Conservation (phyloP, 2,888 invertebrate species). For the Volucella inanis region DNA sequence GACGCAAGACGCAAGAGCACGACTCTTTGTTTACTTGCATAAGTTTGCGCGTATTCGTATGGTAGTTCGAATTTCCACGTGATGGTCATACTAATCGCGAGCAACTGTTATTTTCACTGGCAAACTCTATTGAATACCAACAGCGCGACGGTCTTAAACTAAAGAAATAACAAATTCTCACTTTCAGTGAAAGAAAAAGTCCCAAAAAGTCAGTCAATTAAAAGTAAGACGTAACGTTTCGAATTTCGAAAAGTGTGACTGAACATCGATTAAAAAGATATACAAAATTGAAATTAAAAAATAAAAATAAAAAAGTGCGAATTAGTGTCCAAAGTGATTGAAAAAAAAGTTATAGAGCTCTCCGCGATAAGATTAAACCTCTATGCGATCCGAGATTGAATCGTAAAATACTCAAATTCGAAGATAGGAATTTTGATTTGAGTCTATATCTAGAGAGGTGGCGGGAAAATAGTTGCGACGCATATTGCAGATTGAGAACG, state of each 20-base stretch:
- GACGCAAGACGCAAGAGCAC: too few relatives aligned
- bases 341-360: slow-evolving; percentile 61
- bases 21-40: slow-evolving; percentile 63
- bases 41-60: slow-evolving; percentile 24
- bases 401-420: background rate
- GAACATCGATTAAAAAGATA: slow-evolving; percentile 15
- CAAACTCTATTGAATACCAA: slow-evolving; percentile 32
- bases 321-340: slow-evolving; percentile 53
- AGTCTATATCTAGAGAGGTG: too few relatives aligned
- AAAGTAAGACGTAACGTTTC: background rate
- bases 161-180: slow-evolving; percentile 20
- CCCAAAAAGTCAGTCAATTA: slow-evolving; percentile 14
- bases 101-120: slow-evolving; percentile 62
- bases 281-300: too few relatives aligned
- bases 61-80: slow-evolving; percentile 71
- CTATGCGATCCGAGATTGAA: background rate
- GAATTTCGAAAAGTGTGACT: slow-evolving; percentile 42
- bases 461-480: too few relatives aligned
- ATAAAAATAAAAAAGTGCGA: background rate
- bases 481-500: too few relatives aligned
- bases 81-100: slow-evolving; percentile 62
- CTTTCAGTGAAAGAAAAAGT: slow-evolving; percentile 71
- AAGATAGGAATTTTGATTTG: too few relatives aligned
- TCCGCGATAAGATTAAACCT: too few relatives aligned
- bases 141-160: slow-evolving; percentile 5